A percentile compares a stretch with the other conserved stretches of the same genome.
phyloP scores from a whole-genome alignment of 2,888 invertebrate genomes.

The Pachycephus smyrnensis region DNA sequence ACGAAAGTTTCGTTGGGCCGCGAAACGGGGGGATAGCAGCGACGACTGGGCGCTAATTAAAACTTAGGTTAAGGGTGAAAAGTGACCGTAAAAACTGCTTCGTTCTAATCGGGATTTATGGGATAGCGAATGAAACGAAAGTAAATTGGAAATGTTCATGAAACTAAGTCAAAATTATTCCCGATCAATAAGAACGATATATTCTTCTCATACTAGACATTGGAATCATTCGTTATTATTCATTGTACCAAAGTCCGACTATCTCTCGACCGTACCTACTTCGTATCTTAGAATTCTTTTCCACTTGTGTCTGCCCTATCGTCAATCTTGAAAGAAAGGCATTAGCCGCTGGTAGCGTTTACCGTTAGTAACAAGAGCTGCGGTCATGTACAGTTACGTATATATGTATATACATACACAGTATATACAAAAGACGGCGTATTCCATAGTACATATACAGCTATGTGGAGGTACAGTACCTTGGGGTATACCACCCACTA shows the following conservation, averaged over 20 bases:
- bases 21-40: background rate
- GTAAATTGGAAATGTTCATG: background rate
- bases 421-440: background rate
- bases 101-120: background rate
- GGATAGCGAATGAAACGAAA: background rate
- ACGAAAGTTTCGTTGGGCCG: background rate
- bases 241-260: background rate
- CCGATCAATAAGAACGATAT: background rate
- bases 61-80: background rate
- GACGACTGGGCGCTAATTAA: background rate
- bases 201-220: background rate
- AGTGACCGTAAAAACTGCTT: background rate
- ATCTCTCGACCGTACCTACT: background rate
- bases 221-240: background rate
- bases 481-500: conserved; percentile 16
- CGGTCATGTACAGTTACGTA: background rate
- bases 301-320: background rate
- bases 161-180: background rate
- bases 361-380: conserved; percentile 1
- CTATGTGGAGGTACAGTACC: background rate
- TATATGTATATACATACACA: background rate
- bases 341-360: background rate
- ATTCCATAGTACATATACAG: background rate
- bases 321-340: background rate
- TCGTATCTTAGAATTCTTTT: background rate